A percentile compares a stretch with the other conserved stretches of the same genome.
These are phyloP conservation scores for Cephalotes varians DNA, from an alignment of 2,888 invertebrate genomes.

Conservation along the genomic window DNA sequence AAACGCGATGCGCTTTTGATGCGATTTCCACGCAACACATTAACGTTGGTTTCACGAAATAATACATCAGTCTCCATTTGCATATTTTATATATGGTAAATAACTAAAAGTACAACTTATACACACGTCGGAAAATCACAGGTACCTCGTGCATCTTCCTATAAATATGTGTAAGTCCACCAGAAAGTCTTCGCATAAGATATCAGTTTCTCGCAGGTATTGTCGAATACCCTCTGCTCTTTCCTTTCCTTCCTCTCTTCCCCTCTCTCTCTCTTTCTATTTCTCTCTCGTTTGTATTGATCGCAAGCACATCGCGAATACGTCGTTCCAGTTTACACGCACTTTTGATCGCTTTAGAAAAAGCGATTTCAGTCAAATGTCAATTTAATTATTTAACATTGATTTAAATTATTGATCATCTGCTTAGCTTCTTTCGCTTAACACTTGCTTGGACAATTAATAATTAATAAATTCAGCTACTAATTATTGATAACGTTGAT, in stretches of 20 bases:
- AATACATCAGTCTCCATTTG: background rate
- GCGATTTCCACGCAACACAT: background rate
- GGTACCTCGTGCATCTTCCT: conserved; percentile 60
- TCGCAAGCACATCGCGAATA: background rate
- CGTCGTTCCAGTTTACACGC: background rate
- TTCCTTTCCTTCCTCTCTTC: background rate
- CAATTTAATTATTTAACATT: background rate
- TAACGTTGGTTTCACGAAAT: background rate
- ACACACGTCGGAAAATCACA: conserved; percentile 11
- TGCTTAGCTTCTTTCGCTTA: background rate
- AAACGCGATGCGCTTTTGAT: background rate
- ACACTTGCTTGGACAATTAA: background rate
- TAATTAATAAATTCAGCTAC: background rate
- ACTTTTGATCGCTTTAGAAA: background rate
- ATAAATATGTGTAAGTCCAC: conserved; percentile 62
- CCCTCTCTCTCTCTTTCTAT: background rate
- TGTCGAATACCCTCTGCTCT: conserved; percentile 47
- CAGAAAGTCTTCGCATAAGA: conserved; percentile 58
- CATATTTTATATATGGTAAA: conserved; percentile 10
- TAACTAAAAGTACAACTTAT: conserved; percentile 40
- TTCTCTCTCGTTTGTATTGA: conserved; percentile 6
- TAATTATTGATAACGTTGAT: background rate
- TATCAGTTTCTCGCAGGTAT: conserved; percentile 70
- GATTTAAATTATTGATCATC: background rate
- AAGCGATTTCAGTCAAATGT: background rate